Evolutionary conservation across 2,113 vertebrate genomes (phyloP).

Genomic region (Chaetura pelagica): DNA sequence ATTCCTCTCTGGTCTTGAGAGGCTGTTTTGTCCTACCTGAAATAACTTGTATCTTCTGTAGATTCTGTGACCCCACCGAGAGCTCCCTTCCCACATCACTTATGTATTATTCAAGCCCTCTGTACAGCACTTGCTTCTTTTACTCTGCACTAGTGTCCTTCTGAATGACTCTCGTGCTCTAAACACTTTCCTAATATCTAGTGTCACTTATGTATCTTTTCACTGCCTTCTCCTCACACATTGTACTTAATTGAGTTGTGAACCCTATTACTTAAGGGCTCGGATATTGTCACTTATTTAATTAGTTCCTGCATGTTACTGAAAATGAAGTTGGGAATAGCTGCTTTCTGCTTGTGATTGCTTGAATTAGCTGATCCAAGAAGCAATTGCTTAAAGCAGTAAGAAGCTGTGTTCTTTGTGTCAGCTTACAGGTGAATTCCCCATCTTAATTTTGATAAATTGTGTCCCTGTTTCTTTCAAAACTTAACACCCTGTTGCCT

Average conservation of each 20-base stretch:
- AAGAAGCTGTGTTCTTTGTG: background rate
- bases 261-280: constrained; percentile 32
- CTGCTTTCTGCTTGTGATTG: background rate
- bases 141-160: constrained; percentile 3
- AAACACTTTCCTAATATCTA: background rate
- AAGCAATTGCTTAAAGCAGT: background rate
- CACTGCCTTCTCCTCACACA: background rate
- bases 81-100: background rate
- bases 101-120: constrained; percentile 17
- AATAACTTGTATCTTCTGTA: background rate
- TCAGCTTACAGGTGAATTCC: background rate
- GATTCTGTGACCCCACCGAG: background rate
- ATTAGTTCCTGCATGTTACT: background rate
- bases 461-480: background rate
- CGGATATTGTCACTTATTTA: constrained; percentile 4
- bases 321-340: constrained; percentile 31
- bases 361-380: constrained; percentile 21
- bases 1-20: background rate
- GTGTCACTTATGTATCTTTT: background rate
- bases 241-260: constrained; percentile 23
- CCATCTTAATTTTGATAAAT: background rate
- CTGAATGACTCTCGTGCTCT: background rate
- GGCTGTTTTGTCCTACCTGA: background rate
- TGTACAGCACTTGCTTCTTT: background rate
- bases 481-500: background rate